A percentile compares a stretch with the other conserved stretches of the same genome.
Evolutionary conservation across 1,140 invertebrate species (phyloP).

Genomic region (Caenorhabditis remanei): DNA sequence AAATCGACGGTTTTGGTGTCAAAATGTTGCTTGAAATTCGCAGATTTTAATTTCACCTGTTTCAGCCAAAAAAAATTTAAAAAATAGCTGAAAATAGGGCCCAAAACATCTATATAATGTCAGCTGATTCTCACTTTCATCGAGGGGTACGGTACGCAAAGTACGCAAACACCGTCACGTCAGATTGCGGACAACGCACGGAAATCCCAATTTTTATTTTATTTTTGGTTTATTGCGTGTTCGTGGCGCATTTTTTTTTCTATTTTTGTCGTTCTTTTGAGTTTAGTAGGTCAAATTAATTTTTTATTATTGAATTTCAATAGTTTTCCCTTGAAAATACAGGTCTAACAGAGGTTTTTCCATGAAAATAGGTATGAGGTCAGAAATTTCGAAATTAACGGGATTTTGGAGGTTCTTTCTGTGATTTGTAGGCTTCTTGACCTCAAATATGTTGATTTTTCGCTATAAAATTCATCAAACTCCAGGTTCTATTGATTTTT

Average conservation of each 20-base stretch:
- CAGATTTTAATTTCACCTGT: too few species aligned
- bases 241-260: neutral
- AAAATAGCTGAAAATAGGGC: neutral
- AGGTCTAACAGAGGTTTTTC: too few species aligned
- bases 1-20: neutral
- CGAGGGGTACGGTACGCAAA: neutral
- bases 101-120: neutral
- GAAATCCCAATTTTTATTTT: neutral
- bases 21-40: neutral
- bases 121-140: neutral
- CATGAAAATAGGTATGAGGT: too few species aligned
- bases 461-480: too few species aligned
- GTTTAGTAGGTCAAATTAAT: too few species aligned
- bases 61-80: neutral
- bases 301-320: too few species aligned
- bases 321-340: too few species aligned
- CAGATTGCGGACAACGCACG: neutral
- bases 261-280: neutral
- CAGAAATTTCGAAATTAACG: too few species aligned
- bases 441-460: too few species aligned
- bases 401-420: too few species aligned
- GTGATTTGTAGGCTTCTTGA: too few species aligned
- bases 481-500: too few species aligned
- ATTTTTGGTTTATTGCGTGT: neutral
- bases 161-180: slow-evolving; percentile 33